Conservation (phyloP, 1,140 invertebrate genomes). For the Odontomachus brunneus region DNA sequence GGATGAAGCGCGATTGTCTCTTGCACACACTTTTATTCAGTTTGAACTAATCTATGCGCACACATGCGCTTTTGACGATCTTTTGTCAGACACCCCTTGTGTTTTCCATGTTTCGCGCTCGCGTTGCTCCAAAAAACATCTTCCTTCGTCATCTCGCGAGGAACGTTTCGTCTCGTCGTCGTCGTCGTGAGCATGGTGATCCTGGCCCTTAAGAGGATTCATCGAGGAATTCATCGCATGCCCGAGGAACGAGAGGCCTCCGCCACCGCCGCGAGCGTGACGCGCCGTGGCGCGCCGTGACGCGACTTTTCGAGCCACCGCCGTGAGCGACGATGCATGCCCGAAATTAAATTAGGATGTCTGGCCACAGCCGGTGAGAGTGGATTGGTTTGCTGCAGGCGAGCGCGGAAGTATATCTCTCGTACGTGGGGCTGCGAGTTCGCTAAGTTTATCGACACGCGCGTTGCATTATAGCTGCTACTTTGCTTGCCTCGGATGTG, state of each 20-base stretch:
- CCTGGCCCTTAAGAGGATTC: conserved; percentile 46
- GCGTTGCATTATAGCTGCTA: conserved; percentile 17
- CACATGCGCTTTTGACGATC: no score
- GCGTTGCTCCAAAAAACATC: neutral
- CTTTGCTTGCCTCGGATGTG: no score
- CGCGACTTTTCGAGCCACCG: conserved; percentile 35
- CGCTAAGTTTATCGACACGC: conserved; percentile 46
- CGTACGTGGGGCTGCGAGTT: conserved; percentile 31
- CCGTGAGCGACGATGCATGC: conserved; percentile 50
- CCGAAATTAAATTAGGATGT: conserved; percentile 60
- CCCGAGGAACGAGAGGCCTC: conserved; percentile 12
- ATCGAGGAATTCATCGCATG: conserved; percentile 1
- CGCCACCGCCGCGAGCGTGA: conserved; percentile 15
- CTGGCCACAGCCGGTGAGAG: conserved; percentile 31
- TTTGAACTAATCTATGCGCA: no score
- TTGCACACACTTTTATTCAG: no score
- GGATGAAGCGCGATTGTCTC: no score
- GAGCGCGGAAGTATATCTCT: conserved; percentile 22
- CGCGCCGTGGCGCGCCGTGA: neutral
- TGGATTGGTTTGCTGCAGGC: conserved; percentile 45
- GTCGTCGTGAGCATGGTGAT: neutral
- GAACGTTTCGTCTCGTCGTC: neutral
- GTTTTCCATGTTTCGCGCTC: neutral
- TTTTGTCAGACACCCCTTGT: no score
- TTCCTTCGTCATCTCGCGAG: neutral